Evolutionary conservation across 2,113 vertebrate species (phyloP).

Genomic region (Trinectes maculatus): DNA sequence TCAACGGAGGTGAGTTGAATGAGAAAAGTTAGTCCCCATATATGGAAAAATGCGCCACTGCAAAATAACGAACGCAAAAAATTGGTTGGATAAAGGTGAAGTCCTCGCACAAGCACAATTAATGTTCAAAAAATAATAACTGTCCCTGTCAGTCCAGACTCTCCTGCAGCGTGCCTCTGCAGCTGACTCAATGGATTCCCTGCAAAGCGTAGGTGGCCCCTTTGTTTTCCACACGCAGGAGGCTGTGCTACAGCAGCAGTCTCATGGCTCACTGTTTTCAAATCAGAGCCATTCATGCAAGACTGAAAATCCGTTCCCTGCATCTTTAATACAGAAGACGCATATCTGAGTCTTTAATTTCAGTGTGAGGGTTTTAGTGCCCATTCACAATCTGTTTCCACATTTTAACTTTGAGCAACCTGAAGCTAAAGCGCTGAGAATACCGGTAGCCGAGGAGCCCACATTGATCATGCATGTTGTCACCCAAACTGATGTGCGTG

Average conservation of each 20-base stretch:
- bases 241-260: conserved; percentile 5
- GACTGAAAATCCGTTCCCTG: not conserved
- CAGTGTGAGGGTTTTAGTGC: not conserved
- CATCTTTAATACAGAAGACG: too few species aligned
- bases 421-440: conserved; percentile 32
- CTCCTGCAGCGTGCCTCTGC: not conserved
- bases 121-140: not conserved
- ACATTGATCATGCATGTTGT: conserved; percentile 68
- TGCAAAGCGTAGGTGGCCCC: conserved; percentile 14
- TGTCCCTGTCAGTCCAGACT: not conserved
- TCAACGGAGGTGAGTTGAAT: not conserved
- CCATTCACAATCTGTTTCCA: conserved; percentile 58
- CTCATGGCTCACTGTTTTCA: not conserved
- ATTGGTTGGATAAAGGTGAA: not conserved
- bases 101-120: too few species aligned
- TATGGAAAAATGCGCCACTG: not conserved
- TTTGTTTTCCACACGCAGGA: conserved; percentile 11
- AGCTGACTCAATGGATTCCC: conserved; percentile 17
- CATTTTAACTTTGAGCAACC: conserved; percentile 21
- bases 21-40: not conserved
- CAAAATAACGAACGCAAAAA: not conserved
- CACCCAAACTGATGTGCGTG: conserved; percentile 63
- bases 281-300: not conserved
- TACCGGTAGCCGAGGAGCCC: conserved; percentile 44
- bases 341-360: too few species aligned